Evolutionary conservation across 2,888 invertebrate genomes (phyloP).

Genomic region (Flexamia atlantica): DNA sequence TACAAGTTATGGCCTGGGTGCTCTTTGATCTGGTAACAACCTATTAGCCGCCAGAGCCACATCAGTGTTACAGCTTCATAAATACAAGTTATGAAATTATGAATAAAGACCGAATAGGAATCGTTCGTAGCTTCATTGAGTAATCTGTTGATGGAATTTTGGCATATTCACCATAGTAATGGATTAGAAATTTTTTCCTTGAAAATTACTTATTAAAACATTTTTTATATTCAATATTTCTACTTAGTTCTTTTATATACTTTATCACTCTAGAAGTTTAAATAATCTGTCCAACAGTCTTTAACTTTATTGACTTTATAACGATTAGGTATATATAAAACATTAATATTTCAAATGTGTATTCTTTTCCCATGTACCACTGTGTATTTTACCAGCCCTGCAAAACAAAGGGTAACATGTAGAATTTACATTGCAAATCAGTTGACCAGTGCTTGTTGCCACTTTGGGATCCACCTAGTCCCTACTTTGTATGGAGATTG

Average conservation of each 20-base stretch:
- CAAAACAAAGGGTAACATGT: background rate
- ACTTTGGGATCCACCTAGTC: slow-evolving; percentile 21
- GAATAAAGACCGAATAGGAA: background rate
- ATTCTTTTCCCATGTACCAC: too few relatives aligned
- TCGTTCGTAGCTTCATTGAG: background rate
- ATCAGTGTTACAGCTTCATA: background rate
- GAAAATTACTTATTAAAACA: too few relatives aligned
- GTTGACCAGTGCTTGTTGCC: background rate
- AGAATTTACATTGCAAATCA: slow-evolving; percentile 22
- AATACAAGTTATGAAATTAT: background rate
- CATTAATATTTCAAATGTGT: too few relatives aligned
- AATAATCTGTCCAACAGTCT: too few relatives aligned
- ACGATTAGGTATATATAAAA: too few relatives aligned
- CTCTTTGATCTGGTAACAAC: slow-evolving; percentile 12
- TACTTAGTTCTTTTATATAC: too few relatives aligned
- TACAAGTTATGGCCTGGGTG: slow-evolving; percentile 12
- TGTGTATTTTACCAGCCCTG: background rate
- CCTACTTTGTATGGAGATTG: slow-evolving; percentile 26
- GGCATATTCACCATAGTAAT: too few relatives aligned
- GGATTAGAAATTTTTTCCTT: too few relatives aligned
- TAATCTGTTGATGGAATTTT: too few relatives aligned
- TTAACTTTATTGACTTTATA: too few relatives aligned
- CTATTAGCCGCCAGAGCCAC: background rate
- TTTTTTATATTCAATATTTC: too few relatives aligned
- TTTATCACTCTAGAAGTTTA: too few relatives aligned